Percentiles rank a stretch among this genome's conserved stretches.
Conservation (phyloP, 2,797 vertebrate species). For the Vireo griseus region DNA sequence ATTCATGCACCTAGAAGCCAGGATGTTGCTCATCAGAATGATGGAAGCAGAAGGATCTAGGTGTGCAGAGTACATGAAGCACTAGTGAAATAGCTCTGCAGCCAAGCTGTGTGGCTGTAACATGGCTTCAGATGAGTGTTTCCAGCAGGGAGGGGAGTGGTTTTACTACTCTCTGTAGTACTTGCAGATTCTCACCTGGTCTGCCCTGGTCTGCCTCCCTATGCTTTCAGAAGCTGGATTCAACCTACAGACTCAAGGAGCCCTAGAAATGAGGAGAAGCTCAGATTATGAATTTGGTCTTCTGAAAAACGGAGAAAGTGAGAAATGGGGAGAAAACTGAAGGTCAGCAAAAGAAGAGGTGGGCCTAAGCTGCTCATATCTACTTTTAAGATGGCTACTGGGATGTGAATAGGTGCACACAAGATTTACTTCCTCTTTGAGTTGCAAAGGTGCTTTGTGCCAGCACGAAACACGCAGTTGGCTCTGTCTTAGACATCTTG, state of each 20-base stretch:
- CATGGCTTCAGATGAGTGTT: not conserved
- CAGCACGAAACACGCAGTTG: not conserved
- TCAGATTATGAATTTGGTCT: not conserved
- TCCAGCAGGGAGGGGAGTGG: not conserved
- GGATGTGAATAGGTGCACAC: not conserved
- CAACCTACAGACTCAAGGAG: not conserved
- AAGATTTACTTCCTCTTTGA: not conserved
- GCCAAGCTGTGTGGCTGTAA: not conserved
- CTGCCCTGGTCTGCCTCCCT: not conserved
- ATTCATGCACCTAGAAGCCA: not conserved
- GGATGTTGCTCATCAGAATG: not conserved
- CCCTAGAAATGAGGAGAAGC: not conserved
- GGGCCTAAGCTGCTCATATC: not conserved
- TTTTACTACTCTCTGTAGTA: not conserved
- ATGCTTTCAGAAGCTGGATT: not conserved
- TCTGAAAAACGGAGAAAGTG: not conserved
- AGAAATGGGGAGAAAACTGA: not conserved
- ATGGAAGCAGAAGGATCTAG: not conserved
- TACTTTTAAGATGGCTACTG: not conserved
- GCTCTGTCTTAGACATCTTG: not conserved
- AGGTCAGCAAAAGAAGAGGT: not conserved
- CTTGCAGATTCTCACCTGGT: not conserved
- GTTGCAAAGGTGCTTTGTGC: not conserved
- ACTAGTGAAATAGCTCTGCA: not conserved
- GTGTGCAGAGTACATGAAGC: not conserved